Conservation (phyloP, 1,140 invertebrate species). For the Probaryconus sp. region DNA sequence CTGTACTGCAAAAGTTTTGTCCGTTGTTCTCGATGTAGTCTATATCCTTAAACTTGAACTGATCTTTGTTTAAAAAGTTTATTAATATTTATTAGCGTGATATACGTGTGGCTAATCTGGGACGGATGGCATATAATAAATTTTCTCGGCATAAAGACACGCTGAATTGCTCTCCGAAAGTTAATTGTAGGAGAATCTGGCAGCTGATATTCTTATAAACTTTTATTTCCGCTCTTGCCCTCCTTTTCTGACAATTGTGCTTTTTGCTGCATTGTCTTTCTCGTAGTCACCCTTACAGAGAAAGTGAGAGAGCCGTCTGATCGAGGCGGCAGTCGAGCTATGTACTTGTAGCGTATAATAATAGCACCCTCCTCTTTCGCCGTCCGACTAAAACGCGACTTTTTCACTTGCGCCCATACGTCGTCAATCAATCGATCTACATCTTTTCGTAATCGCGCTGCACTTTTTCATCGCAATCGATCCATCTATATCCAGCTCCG, state of each 20-base stretch:
- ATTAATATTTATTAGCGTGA: too few relatives aligned
- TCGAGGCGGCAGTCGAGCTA: constrained; percentile 18
- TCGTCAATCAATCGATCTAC: constrained; percentile 57
- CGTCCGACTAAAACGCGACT: constrained; percentile 55
- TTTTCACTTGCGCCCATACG: constrained; percentile 40
- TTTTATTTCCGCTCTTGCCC: constrained; percentile 58
- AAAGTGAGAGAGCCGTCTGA: too few relatives aligned
- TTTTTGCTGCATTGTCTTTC: constrained; percentile 49
- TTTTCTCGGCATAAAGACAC: too few relatives aligned
- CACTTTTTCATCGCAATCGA: constrained; percentile 45
- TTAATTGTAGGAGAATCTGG: constrained; percentile 22
- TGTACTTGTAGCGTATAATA: constrained; percentile 47
- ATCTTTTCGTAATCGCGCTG: constrained; percentile 48
- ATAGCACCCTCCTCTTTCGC: constrained; percentile 32
- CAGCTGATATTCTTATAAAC: constrained; percentile 50
- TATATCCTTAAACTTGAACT: too few relatives aligned
- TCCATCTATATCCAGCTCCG: constrained; percentile 44
- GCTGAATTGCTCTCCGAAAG: constrained; percentile 33
- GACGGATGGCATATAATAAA: too few relatives aligned
- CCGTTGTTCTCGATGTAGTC: too few relatives aligned
- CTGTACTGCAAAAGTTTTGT: too few relatives aligned
- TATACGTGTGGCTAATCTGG: too few relatives aligned
- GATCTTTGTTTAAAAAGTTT: too few relatives aligned
- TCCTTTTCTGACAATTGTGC: constrained; percentile 47
- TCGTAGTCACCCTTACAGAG: constrained; percentile 32